Percentiles rank a stretch among this genome's conserved stretches.
These are phyloP conservation scores for Sphenopsis melanotis DNA, from an alignment of 2,797 vertebrate genomes.

Conservation along the genomic window DNA sequence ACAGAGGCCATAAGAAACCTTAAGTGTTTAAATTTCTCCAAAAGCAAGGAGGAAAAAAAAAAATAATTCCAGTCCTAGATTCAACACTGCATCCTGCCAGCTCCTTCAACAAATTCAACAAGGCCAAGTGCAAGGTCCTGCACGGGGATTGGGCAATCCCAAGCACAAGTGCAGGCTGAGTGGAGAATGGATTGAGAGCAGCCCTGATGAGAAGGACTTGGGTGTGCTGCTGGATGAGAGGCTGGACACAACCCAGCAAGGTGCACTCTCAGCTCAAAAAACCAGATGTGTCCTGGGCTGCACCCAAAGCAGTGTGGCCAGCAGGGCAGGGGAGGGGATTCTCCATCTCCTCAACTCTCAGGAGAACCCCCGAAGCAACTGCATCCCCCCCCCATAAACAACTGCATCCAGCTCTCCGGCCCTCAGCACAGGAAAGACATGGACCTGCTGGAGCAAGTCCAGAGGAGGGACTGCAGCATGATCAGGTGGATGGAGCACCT, in stretches of 20 bases:
- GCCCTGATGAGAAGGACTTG: neutral
- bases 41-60: neutral
- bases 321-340: neutral
- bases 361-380: neutral
- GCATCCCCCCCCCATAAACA: neutral
- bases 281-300: neutral
- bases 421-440: neutral
- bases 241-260: too few species aligned
- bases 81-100: neutral
- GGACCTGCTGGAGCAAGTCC: neutral
- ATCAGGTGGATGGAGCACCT: neutral
- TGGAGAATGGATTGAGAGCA: neutral
- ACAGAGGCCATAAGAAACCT: neutral
- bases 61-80: neutral
- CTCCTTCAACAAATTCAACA: neutral
- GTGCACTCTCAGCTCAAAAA: neutral
- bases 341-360: neutral
- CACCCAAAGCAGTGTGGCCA: neutral
- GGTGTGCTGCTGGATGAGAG: neutral
- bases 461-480: neutral
- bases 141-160: rapidly evolving
- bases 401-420: neutral
- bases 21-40: neutral
- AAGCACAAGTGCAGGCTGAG: neutral
- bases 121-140: neutral